Base-by-base conservation (phyloP, 2,797 vertebrate genomes). In the Clarias fuscus region DNA sequence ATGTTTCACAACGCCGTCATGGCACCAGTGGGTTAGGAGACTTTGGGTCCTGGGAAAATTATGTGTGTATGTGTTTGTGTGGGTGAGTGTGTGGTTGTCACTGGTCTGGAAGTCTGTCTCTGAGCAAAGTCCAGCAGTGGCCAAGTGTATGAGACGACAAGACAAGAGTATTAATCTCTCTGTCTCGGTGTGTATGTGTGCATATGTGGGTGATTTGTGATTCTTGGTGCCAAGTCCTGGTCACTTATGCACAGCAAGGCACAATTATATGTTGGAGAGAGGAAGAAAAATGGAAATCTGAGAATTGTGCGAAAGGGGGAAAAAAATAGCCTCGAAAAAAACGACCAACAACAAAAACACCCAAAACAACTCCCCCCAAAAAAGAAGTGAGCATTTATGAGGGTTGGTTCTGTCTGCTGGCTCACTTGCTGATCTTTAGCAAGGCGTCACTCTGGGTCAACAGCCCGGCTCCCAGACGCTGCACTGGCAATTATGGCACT, bases 231-330 rank as follows among this genome's bases (percentile, higher is more conserved):
- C 88, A 89, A 89, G 82, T 86, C 85, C 85, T 88, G 87, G 84
- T 90, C 82, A 82, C 88, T 87, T 87, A 73, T 86, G 80, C 86
- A 75, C 64, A 88, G 84, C 84, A 40, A 89, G 86, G 76, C 88
- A 88, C 93, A 93, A 94, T 94, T 93, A 94, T 93, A 95, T 92
- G 94, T 93, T 94, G 91, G 89, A 53, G 91, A 92, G 92, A 92
- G 92, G 91, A 78, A 84, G 90, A 84, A 90, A 89, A 91, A 92
- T 92, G 90, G 93, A 92, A 94, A 94, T 91, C 88, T 92, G 93
- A 94, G 93, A 94, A 93, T 93, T 92, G 89, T 92, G 90, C 91
- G 90, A 82, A 86, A 88, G 90, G 78, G 78, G 61, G 33, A 61
- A 90, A 92, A 92, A 89, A 86, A 91, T 86, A 90, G 86, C 86